phyloP scores from a whole-genome alignment of 2,888 invertebrate species.

The Anticlea derivata region DNA sequence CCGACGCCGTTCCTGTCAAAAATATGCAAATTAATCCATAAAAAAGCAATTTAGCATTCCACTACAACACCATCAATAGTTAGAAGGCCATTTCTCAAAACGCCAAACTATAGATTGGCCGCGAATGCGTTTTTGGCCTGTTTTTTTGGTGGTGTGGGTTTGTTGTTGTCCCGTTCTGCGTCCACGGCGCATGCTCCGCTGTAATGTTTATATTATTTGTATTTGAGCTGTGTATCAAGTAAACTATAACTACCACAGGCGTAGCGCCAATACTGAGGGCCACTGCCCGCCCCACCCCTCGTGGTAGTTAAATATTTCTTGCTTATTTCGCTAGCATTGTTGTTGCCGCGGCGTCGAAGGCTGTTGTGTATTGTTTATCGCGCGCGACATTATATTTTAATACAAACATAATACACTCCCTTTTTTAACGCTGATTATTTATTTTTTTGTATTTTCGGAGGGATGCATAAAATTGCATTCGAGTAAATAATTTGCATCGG shows the following conservation, averaged over 20 bases:
- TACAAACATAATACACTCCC: slow-evolving; percentile 51
- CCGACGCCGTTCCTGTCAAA: slow-evolving; percentile 69
- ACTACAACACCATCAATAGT: slow-evolving; percentile 59
- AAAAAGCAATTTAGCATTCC: slow-evolving; percentile 67
- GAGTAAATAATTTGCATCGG: slow-evolving; percentile 79
- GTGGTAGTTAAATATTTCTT: slow-evolving; percentile 85
- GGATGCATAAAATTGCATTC: slow-evolving; percentile 69
- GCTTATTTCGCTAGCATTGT: slow-evolving; percentile 85
- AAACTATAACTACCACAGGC: slow-evolving; percentile 85
- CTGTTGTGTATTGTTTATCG: slow-evolving; percentile 83
- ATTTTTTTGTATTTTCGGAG: slow-evolving; percentile 42
- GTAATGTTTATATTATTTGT: slow-evolving; percentile 85
- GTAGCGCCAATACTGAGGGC: slow-evolving; percentile 83
- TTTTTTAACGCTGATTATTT: too few relatives aligned
- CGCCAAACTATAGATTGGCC: slow-evolving; percentile 38
- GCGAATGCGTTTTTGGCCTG: slow-evolving; percentile 37
- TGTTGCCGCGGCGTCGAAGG: slow-evolving; percentile 79
- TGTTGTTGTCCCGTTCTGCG: slow-evolving; percentile 68
- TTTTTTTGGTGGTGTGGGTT: slow-evolving; percentile 17
- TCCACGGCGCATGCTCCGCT: slow-evolving; percentile 76
- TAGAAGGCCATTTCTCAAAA: slow-evolving; percentile 43
- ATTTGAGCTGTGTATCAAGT: slow-evolving; percentile 85
- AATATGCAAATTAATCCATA: slow-evolving; percentile 82
- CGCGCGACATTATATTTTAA: slow-evolving; percentile 70
- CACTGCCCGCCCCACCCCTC: slow-evolving; percentile 78